Evolutionary conservation across 2,797 vertebrate genomes (phyloP), one percentile per base, ranked within the genome.

Genomic region (Chelonia mydas): DNA sequence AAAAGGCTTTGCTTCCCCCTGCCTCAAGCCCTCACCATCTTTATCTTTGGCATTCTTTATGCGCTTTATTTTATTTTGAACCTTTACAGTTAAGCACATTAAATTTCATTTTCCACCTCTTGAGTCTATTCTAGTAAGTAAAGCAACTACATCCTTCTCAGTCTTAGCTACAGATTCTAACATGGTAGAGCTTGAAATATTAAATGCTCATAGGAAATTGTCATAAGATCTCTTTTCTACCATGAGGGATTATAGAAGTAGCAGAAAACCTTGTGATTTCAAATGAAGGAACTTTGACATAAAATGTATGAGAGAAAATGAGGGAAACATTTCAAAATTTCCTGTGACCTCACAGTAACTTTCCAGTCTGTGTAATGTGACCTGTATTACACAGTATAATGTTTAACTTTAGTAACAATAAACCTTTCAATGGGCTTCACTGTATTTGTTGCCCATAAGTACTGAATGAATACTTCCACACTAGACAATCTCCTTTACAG

Each of bases 311-410:
- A 97, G 92, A 94, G 88, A 96, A 92, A 97, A 97, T 97, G 86
- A 57, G 87, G 91, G 95, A 97, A 95, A 95, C 84, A 95, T 96
- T 97, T 97, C 88, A 47, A 92, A 95, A 96, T 97, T 97, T 97
- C 96, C 96, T 96, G 96, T 97, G 96, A 97, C 96, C 95, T 96
- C 96, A 97, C 92, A 96, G 95, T 95, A 95, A 96, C 97, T 97
- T 92, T 94, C 94, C 95, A 95, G 94, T 96, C 93, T 59, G 68
- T 86, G 96, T 96, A 97, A 97, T 6, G 37, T 96, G 96, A 97
- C 94, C 95, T 72, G n/a, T 3, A 10, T 81, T 85, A 15, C 76
- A 15, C 59, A 82, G 79, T 27, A 25, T 93, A 47, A 83, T 90
- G 90, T 95, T 96, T 83, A 28, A 37, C 87, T 9, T 2, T 28